These are phyloP conservation scores for Microcebus tavaratra DNA, from an alignment of 2,113 vertebrate species.

Conservation along the genomic window DNA sequence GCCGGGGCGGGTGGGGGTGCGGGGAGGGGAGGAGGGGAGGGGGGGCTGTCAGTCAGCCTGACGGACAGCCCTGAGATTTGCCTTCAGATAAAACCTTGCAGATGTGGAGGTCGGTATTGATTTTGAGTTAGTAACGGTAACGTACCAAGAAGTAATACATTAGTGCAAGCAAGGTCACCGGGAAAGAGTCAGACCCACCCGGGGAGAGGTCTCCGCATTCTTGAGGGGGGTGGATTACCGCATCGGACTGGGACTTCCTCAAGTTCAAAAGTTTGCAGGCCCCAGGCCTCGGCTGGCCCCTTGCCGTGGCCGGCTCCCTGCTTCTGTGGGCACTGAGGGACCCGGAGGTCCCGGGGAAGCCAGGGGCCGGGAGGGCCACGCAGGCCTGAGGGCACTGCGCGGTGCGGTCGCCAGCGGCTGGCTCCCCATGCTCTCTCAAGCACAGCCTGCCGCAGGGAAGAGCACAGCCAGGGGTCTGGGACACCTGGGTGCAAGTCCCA, in stretches of 20 bases:
- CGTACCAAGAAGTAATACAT: slow-evolving; percentile 88
- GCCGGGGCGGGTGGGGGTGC: not conserved
- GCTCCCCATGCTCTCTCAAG: too few relatives aligned
- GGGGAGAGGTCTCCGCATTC: slow-evolving; percentile 78
- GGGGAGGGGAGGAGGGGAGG: slow-evolving; percentile 67
- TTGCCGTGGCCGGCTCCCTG: slow-evolving; percentile 2
- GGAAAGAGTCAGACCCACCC: slow-evolving; percentile 68
- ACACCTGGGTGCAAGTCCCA: not conserved
- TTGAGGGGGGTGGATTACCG: slow-evolving; percentile 73
- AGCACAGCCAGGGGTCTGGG: not conserved
- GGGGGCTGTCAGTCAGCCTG: slow-evolving; percentile 82
- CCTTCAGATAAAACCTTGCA: slow-evolving; percentile 87
- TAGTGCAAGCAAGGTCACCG: slow-evolving; percentile 86
- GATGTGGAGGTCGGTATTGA: slow-evolving; percentile 86
- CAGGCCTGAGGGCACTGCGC: not conserved
- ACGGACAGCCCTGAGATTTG: slow-evolving; percentile 84
- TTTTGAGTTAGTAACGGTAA: slow-evolving; percentile 87
- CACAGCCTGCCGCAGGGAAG: too few relatives aligned
- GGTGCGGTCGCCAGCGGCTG: not conserved
- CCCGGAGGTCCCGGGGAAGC: not conserved
- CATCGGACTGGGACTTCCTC: slow-evolving; percentile 75
- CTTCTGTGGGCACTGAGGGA: not conserved
- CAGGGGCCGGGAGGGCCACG: rapidly evolving
- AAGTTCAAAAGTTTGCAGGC: slow-evolving; percentile 83
- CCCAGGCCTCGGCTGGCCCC: rapidly evolving